Evolutionary conservation across 1,140 invertebrate species (phyloP), one percentile per base, ranked within the genome.

Genomic region (Caenorhabditis briggsae): DNA sequence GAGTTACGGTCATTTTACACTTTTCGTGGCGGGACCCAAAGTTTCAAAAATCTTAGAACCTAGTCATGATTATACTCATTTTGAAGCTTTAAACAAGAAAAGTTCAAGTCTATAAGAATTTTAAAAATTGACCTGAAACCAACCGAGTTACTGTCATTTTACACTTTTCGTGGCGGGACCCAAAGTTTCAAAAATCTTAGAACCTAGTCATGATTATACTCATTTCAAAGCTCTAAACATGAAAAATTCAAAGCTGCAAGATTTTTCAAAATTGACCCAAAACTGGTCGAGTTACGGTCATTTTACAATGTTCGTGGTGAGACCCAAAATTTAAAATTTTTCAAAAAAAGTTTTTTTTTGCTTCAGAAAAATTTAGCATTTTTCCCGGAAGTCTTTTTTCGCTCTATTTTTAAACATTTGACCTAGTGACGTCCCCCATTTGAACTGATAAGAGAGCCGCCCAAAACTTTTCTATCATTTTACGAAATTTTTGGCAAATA

Each of bases 21-120:
- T 61, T 61, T 61, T 61, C 59, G 59, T 61, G 59, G 59, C 25
- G 59, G 59, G 59, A 61, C 59, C 59, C 59, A 61, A 9, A 58
- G 25, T n/a, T 14, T 33, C 0, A 8, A 61, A 53, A 53, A 1
- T 53, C 16, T 53, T 5, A 11, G 5, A 53, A 53, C 33, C 33
- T 33, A 33, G 33, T 33, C 33, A 33, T 33, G 33, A 33, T 33
- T 33, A 33, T 33, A 33, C 33, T 18, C n/a, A 41, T 65, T 16
- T 43, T 41, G 59, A 61, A 14, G 14, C 16, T 9, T 11, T 25
- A 2, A 2, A 25, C 59, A 9, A 7, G 59, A 11, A 2, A 25
- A 25, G 6, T 6, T 16, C 16, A 16, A 6, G 6, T 12, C 9
- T 53, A 5, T 53, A 61, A 9, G 25, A 0, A 9, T 61, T 14